Evolutionary conservation across 2,888 invertebrate genomes (phyloP).

Genomic region (Diloba caeruleocephala): DNA sequence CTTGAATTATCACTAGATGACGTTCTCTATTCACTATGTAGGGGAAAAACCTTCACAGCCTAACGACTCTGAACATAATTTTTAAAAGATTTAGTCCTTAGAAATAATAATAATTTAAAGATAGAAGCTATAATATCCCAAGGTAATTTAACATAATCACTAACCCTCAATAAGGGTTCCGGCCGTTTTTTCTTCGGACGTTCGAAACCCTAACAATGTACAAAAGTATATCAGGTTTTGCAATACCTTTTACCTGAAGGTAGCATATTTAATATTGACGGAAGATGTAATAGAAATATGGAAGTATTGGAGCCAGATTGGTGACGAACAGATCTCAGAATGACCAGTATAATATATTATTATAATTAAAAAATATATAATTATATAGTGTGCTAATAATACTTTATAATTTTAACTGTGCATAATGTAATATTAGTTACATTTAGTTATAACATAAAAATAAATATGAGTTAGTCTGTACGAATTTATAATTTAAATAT

Average conservation of each 20-base stretch:
- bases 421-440: slow-evolving; percentile 67
- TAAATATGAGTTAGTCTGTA: slow-evolving; percentile 78
- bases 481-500: slow-evolving; percentile 82
- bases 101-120: no score
- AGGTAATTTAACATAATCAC: no score
- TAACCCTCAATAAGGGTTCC: no score
- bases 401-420: slow-evolving; percentile 73
- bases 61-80: no score
- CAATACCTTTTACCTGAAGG: slow-evolving; percentile 32
- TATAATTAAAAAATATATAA: slow-evolving; percentile 60
- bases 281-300: slow-evolving; percentile 56
- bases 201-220: no score
- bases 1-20: no score
- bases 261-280: slow-evolving; percentile 58
- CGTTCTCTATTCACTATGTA: no score
- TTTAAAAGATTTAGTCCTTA: no score
- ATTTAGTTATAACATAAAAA: slow-evolving; percentile 66
- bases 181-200: no score
- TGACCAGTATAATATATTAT: slow-evolving; percentile 83
- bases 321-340: slow-evolving; percentile 85
- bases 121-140: no score
- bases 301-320: slow-evolving; percentile 79
- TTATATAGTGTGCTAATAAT: slow-evolving; percentile 71
- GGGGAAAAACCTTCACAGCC: no score
- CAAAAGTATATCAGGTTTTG: background rate